phyloP scores from a whole-genome alignment of 2,888 invertebrate species.

The Dynastes tityus region DNA sequence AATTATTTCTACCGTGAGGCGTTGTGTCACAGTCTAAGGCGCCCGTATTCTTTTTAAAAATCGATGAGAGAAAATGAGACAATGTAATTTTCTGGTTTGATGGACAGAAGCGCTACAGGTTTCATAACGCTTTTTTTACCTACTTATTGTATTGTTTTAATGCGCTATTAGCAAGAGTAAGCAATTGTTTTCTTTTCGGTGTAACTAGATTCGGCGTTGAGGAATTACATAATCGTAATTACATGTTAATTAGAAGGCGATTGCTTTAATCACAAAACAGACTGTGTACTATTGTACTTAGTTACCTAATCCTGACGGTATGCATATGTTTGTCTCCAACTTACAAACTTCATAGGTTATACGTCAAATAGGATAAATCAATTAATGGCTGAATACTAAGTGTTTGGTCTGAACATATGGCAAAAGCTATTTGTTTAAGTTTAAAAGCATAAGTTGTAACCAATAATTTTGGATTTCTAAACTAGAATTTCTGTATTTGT shows the following conservation, averaged over 20 bases:
- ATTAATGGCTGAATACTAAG: no score
- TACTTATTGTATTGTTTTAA: slow-evolving; percentile 49
- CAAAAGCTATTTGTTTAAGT: no score
- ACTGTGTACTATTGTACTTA: no score
- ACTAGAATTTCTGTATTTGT: no score
- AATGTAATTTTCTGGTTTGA: slow-evolving; percentile 69
- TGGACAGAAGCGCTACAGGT: slow-evolving; percentile 64
- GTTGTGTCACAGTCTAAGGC: slow-evolving; percentile 58
- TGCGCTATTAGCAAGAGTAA: slow-evolving; percentile 48
- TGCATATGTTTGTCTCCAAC: no score
- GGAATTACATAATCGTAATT: slow-evolving; percentile 35
- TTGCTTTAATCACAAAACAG: not conserved
- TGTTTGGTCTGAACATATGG: no score
- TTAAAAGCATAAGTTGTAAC: no score
- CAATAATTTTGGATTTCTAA: no score
- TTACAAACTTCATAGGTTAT: no score
- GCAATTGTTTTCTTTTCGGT: slow-evolving; percentile 42
- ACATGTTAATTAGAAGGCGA: slow-evolving; percentile 24
- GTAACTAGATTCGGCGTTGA: slow-evolving; percentile 17
- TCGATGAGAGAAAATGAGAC: slow-evolving; percentile 65
- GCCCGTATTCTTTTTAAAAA: slow-evolving; percentile 52
- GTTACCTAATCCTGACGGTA: no score
- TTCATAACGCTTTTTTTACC: slow-evolving; percentile 45
- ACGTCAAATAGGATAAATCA: no score
- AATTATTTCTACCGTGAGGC: slow-evolving; percentile 23